Base-by-base conservation (phyloP, 2,797 vertebrate genomes). In the Phataginus tetradactyla region DNA sequence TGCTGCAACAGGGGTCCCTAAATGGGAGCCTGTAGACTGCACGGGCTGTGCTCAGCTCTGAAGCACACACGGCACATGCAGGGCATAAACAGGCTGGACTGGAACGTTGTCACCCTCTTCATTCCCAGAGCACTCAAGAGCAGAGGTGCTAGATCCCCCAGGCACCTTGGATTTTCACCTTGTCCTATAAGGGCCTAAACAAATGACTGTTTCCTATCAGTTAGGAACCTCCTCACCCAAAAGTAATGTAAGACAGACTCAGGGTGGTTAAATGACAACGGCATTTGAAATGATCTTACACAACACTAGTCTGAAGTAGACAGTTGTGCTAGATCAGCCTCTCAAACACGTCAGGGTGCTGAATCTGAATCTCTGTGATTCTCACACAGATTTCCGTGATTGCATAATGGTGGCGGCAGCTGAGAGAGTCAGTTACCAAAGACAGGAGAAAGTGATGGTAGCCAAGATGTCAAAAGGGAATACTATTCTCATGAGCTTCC, bases 31-130 rank as follows among this genome's bases (percentile, higher is more conserved):
- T 77, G 17, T 29, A n/a, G 23, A 49, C 11, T 27, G 23, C 37
- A 15, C 0, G 61, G 39, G 25, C 13, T 13, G n/a, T 1, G 8
- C 29, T n/a, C 53, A 15, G 45, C 59, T 27, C 29, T 10, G 23
- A 0, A 0, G 34, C 37, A 1, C 3, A 0, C 8, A 17, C 23
- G 15, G 2, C 27, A 1, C 0, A 4, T 17, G 4, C 1, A 0
- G 13, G 42, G 32, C 20, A 3, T 25, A 27, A 64, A 23, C 20
- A 15, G 37, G 15, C n/a, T 8, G 2, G 3, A 25, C 17, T 45
- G 39, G 10, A 18, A 49, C 7, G 0, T 0, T 34, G 4, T 42
- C 1, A 0, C 3, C 21, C 8, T 17, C 12, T 37, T 69, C 1
- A 4, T 5, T 51, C 29, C 39, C 1, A 0, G 68, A 45, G 51